These are phyloP conservation scores for Octomys mimax DNA, from an alignment of 2,797 vertebrate species.

Conservation along the genomic window DNA sequence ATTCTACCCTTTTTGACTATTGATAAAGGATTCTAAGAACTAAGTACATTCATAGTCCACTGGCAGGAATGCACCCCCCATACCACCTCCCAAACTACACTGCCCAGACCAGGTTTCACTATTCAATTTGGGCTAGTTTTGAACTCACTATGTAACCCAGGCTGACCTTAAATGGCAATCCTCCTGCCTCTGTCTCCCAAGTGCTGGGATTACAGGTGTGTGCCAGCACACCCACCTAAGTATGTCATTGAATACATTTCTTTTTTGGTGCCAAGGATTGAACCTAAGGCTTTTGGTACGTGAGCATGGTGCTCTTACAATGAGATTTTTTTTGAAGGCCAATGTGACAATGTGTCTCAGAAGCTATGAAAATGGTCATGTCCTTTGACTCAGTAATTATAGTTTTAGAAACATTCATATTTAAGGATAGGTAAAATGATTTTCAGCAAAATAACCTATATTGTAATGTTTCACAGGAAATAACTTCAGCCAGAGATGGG, in stretches of 20 bases:
- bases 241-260: background rate
- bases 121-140: background rate
- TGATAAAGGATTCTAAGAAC: slow-evolving; percentile 16
- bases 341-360: background rate
- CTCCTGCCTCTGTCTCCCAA: background rate
- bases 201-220: background rate
- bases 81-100: no score
- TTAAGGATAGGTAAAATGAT: slow-evolving; percentile 31
- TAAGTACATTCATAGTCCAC: background rate
- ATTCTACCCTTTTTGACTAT: background rate
- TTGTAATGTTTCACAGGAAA: background rate
- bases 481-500: background rate
- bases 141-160: background rate
- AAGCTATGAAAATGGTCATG: slow-evolving; percentile 17
- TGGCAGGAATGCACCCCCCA: background rate
- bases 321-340: slow-evolving; percentile 24
- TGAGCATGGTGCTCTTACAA: no score
- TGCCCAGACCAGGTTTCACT: background rate
- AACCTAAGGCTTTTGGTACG: background rate
- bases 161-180: background rate
- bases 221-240: background rate
- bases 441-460: slow-evolving; percentile 4
- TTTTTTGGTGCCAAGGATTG: background rate
- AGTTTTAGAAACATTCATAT: slow-evolving; percentile 30
- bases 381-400: background rate